Base-by-base conservation (phyloP, 2,888 invertebrate genomes). In the Troilus luridus region DNA sequence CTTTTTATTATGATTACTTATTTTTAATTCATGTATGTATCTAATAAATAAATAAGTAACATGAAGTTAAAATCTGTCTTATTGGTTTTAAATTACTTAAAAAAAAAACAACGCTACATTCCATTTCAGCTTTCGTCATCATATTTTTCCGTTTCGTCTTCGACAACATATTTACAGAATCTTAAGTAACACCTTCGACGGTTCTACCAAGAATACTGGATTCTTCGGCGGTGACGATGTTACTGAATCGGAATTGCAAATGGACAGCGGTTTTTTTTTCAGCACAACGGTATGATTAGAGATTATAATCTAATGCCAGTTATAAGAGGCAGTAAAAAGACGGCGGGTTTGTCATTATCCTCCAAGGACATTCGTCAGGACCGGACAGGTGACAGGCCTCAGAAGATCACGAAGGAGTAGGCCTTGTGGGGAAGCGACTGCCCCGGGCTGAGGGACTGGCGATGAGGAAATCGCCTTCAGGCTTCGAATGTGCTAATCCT, bases 321-420 rank as follows among this genome's bases (percentile, higher is more conserved):
- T 85, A 85, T n/a, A 85, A 85, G 81, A 41, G 81, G 54, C 19
- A 41, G 81, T 81, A 81, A 81, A 81, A 81, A 81, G 56, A 85
- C 41, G 72, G 21, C 11, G 56, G 85, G 56, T 56, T 85, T 85
- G 85, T 58, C 85, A 85, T 85, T 85, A 85, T 54, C 21, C n/a
- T 21, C n/a, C 85, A 85, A 85, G 85, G 85, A 85, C 85, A 56
- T 21, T n/a, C 85, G 85, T 85, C 85, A 85, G 85, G 21, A n/a
- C n/a, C 12, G 17, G 85, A 85, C 85, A 85, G 56, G 85, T 85
- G 85, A 85, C 85, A 85, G 54, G 85, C n/a, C 56, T 21, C 5
- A 21, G 85, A 21, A 12, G 85, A 58, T 85, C 85, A 85, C 85
- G 85, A 85, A 85, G 85, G 11, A 58, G 85, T 11, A 85, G 85